Evolutionary conservation across 1,140 invertebrate species (phyloP).

Genomic region (Halyomorpha halys): DNA sequence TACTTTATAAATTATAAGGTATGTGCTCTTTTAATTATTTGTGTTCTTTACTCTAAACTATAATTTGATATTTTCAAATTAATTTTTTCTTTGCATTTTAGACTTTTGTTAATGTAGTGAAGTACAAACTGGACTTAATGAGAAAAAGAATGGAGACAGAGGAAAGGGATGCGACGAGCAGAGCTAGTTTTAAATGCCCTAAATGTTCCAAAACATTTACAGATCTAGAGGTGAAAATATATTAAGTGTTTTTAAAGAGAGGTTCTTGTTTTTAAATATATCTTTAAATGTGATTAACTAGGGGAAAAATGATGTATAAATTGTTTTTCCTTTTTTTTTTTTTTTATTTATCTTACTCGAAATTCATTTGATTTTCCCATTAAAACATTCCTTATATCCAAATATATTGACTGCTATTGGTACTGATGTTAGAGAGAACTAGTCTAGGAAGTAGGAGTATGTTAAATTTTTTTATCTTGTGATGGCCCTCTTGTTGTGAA

Average conservation of each 20-base stretch:
- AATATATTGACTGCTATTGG: too few relatives aligned
- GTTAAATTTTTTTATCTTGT: too few relatives aligned
- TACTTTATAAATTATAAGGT: constrained; percentile 96
- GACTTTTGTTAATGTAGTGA: constrained; percentile 93
- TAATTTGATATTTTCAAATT: neutral
- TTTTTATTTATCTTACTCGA: too few relatives aligned
- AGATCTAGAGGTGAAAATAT: constrained; percentile 54
- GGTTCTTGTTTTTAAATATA: too few relatives aligned
- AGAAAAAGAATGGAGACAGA: constrained; percentile 89
- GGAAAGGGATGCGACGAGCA: constrained; percentile 84
- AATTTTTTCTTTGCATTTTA: constrained; percentile 33
- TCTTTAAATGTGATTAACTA: too few relatives aligned
- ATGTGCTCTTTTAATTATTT: too few relatives aligned
- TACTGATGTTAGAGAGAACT: too few relatives aligned
- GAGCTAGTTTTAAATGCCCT: constrained; percentile 90
- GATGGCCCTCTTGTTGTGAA: too few relatives aligned
- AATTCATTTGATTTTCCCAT: neutral
- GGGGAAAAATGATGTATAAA: neutral
- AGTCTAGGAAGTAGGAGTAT: too few relatives aligned
- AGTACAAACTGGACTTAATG: constrained; percentile 94
- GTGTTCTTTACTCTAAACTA: too few relatives aligned
- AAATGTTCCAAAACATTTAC: constrained; percentile 85
- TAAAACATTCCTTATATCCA: too few relatives aligned
- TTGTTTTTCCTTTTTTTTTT: too few relatives aligned
- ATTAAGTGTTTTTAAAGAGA: neutral